Conservation (phyloP, 1,140 invertebrate genomes). For the Vanessa tameamea region DNA sequence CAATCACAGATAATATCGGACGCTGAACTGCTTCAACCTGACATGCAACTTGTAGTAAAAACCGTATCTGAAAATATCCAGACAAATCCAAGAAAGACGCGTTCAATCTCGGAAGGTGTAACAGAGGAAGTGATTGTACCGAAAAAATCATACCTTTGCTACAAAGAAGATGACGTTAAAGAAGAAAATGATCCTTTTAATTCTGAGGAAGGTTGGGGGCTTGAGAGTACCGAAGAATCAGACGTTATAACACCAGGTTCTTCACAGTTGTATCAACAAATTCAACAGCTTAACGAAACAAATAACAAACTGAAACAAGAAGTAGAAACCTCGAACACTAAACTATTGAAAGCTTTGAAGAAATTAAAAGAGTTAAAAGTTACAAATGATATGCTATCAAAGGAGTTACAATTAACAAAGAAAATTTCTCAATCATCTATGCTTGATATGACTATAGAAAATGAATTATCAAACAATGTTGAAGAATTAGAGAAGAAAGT, state of each 20-base stretch:
- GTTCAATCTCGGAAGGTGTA: conserved; percentile 29
- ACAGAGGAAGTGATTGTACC: conserved; percentile 68
- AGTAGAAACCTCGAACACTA: conserved; percentile 82
- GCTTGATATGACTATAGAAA: conserved; percentile 87
- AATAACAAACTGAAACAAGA: conserved; percentile 80
- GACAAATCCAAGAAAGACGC: conserved; percentile 30
- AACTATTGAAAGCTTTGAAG: conserved; percentile 86
- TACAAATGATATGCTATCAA: conserved; percentile 83
- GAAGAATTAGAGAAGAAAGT: conserved; percentile 84
- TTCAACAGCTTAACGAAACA: conserved; percentile 57
- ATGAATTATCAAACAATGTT: conserved; percentile 87
- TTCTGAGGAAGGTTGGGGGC: conserved; percentile 75
- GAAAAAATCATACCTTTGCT: conserved; percentile 81
- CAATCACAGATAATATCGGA: conserved; percentile 70
- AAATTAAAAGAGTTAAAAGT: conserved; percentile 88
- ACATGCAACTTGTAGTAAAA: conserved; percentile 32
- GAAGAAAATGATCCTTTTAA: conserved; percentile 66
- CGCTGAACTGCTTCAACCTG: not conserved
- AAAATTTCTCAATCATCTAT: conserved; percentile 82
- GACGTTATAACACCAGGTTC: conserved; percentile 55
- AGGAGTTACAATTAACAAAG: conserved; percentile 81
- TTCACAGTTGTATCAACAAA: conserved; percentile 60
- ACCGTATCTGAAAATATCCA: conserved; percentile 47
- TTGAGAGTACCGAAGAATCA: conserved; percentile 56
- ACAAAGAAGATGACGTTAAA: conserved; percentile 48